Percentiles rank a stretch among this genome's conserved stretches.
Conservation (phyloP, 2,888 invertebrate species). For the Papilio protenor region DNA sequence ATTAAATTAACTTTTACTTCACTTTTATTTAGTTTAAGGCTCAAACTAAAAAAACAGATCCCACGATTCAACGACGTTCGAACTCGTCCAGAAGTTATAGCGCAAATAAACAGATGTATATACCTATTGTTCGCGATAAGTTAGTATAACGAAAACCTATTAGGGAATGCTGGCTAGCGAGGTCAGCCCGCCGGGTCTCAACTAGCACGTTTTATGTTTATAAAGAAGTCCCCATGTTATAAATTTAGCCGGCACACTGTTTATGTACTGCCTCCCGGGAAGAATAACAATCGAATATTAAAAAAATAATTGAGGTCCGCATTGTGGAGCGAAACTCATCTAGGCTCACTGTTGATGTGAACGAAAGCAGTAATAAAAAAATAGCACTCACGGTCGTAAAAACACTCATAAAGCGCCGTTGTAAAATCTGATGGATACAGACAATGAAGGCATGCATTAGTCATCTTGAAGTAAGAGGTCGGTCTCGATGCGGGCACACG, state of each 20-base stretch:
- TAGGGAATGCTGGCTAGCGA: constrained; percentile 49
- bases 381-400: constrained; percentile 56
- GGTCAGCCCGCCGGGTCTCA: constrained; percentile 13
- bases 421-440: constrained; percentile 61
- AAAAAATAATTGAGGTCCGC: constrained; percentile 22
- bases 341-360: constrained; percentile 33
- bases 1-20: neutral
- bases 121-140: constrained; percentile 45
- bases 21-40: neutral
- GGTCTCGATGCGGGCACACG: neutral
- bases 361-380: constrained; percentile 44
- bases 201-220: constrained; percentile 65
- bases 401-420: constrained; percentile 62
- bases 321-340: constrained; percentile 22
- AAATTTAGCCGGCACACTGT: constrained; percentile 58
- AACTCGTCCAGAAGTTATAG: constrained; percentile 49
- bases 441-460: constrained; percentile 46
- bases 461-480: constrained; percentile 47
- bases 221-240: constrained; percentile 59
- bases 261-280: constrained; percentile 53
- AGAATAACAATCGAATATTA: constrained; percentile 13
- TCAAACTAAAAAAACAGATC: neutral
- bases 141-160: constrained; percentile 62
- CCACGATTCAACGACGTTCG: constrained; percentile 49
- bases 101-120: constrained; percentile 20